A percentile compares a stretch with the other conserved stretches of the same genome.
Conservation (phyloP, 2,888 invertebrate genomes). For the Thereva nobilitata region DNA sequence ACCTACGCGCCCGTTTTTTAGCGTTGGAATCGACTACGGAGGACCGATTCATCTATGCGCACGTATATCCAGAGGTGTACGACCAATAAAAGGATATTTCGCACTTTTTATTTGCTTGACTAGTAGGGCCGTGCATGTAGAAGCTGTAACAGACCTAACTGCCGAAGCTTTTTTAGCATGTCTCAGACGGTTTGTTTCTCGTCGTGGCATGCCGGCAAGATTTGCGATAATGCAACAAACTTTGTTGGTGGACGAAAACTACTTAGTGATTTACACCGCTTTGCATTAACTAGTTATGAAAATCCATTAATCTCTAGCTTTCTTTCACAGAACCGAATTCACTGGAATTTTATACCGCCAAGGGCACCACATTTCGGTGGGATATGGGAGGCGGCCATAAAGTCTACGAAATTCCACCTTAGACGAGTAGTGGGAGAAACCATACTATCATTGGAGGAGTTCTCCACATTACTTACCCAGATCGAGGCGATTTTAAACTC, state of each 20-base stretch:
- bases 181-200: slow-evolving; percentile 1
- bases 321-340: slow-evolving; percentile 40
- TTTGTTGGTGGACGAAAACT: slow-evolving; percentile 2
- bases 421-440: slow-evolving; percentile 43
- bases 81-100: slow-evolving; percentile 8
- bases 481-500: slow-evolving; percentile 47
- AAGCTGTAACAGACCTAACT: neutral
- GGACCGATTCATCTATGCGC: neutral
- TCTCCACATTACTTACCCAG: slow-evolving; percentile 44
- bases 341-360: slow-evolving; percentile 49
- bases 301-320: neutral
- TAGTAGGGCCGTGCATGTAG: slow-evolving; percentile 9
- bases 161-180: slow-evolving; percentile 13
- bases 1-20: slow-evolving; percentile 6
- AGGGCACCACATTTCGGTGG: slow-evolving; percentile 48
- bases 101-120: slow-evolving; percentile 6
- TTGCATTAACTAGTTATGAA: neutral
- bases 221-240: slow-evolving; percentile 17
- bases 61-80: neutral
- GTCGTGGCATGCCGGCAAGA: neutral
- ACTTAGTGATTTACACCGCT: neutral
- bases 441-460: slow-evolving; percentile 46
- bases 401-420: slow-evolving; percentile 47
- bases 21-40: slow-evolving; percentile 1
- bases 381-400: slow-evolving; percentile 48